These are phyloP conservation scores for Pterocles orientalis DNA, from an alignment of 2,113 vertebrate genomes.

Conservation along the genomic window DNA sequence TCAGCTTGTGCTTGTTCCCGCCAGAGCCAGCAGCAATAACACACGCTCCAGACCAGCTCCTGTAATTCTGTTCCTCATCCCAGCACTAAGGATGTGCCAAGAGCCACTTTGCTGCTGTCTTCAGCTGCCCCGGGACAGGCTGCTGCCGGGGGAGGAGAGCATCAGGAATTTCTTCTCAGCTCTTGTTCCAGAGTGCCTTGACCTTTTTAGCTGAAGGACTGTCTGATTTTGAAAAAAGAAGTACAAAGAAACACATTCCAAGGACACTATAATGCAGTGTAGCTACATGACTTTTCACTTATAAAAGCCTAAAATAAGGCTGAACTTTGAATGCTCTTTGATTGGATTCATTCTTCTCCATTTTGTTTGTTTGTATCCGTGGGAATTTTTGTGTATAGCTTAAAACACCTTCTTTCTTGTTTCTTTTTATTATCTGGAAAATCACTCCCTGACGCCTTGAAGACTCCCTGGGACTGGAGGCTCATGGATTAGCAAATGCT, in stretches of 20 bases:
- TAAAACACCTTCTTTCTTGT: not conserved
- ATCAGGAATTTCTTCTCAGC: not conserved
- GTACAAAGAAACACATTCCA: not conserved
- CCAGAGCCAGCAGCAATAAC: not conserved
- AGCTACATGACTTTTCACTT: not conserved
- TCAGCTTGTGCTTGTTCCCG: not conserved
- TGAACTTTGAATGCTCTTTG: not conserved
- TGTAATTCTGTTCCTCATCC: not conserved
- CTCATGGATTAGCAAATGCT: not conserved
- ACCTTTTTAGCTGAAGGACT: not conserved
- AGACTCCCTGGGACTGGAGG: not conserved
- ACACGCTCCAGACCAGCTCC: not conserved
- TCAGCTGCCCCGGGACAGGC: not conserved
- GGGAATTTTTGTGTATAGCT: not conserved
- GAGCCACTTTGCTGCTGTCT: not conserved
- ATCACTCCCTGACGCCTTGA: slow-evolving; percentile 3
- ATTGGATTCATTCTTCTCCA: not conserved
- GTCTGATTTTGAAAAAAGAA: not conserved
- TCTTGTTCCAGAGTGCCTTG: not conserved
- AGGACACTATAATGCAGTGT: not conserved
- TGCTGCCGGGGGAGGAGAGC: not conserved
- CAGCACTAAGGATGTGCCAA: not conserved
- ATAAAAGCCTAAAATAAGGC: not conserved
- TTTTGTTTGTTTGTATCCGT: not conserved
- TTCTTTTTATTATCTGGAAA: slow-evolving; percentile 16